Percentiles rank a stretch among this genome's conserved stretches.
phyloP scores from a whole-genome alignment of 2,888 invertebrate genomes.

The Eristalinus sepulchralis region DNA sequence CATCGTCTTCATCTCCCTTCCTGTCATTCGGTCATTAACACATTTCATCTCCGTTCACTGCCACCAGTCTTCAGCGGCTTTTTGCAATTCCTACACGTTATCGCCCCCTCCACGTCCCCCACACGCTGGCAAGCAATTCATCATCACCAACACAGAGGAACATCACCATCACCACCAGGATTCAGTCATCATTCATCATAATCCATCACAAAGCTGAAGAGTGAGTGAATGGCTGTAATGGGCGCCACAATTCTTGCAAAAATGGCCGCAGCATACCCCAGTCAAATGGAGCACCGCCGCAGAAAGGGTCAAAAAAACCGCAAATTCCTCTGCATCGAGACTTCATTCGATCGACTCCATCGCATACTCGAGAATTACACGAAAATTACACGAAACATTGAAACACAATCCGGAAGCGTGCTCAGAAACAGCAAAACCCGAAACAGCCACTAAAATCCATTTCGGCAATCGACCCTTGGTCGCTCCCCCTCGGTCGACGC shows the following conservation, averaged over 20 bases:
- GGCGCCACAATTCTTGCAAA: not conserved
- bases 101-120: not conserved
- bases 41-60: not conserved
- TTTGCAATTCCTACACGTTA: not conserved
- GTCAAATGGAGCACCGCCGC: slow-evolving; percentile 8
- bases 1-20: not conserved
- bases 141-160: not conserved
- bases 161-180: not conserved
- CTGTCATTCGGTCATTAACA: not conserved
- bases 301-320: slow-evolving; percentile 25
- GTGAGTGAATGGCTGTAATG: not conserved
- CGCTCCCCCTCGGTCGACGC: not conserved
- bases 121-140: not conserved
- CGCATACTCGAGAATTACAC: not conserved
- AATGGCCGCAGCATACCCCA: not conserved
- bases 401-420: slow-evolving; percentile 67
- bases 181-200: slow-evolving; percentile 1
- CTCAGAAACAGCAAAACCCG: slow-evolving; percentile 29
- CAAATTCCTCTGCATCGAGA: slow-evolving; percentile 31
- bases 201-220: not conserved
- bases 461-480: slow-evolving; percentile 5
- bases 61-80: no score
- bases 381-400: slow-evolving; percentile 63
- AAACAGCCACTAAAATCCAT: slow-evolving; percentile 23
- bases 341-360: slow-evolving; percentile 6